Percentiles rank a stretch among this genome's conserved stretches.
These are phyloP conservation scores for Cheracebus regulus DNA, from an alignment of 2,797 vertebrate species.

Conservation along the genomic window DNA sequence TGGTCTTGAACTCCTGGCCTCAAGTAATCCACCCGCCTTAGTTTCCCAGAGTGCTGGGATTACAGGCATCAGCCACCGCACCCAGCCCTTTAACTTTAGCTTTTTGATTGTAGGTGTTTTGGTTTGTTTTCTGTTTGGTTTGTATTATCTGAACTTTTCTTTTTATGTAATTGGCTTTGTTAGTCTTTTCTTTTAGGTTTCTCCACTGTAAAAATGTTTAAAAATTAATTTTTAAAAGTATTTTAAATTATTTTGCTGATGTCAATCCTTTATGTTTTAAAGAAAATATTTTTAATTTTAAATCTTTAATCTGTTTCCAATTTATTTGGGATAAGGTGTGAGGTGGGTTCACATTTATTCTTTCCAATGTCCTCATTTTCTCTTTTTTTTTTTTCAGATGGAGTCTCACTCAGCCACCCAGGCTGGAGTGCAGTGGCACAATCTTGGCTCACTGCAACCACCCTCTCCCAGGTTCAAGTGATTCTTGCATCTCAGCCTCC, in stretches of 20 bases:
- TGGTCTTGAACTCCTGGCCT: too few relatives aligned
- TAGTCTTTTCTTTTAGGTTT: background rate
- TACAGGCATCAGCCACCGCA: too few relatives aligned
- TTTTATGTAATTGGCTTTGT: background rate
- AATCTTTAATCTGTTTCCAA: background rate
- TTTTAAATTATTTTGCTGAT: background rate
- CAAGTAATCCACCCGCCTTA: too few relatives aligned
- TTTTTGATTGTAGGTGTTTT: background rate
- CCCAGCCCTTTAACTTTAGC: background rate
- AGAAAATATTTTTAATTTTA: background rate
- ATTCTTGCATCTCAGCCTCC: too few relatives aligned
- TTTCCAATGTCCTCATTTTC: background rate
- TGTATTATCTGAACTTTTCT: background rate
- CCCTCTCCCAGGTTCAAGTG: too few relatives aligned
- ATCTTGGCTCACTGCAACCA: too few relatives aligned
- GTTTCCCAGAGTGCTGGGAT: too few relatives aligned
- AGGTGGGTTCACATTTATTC: background rate
- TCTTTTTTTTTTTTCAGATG: too few relatives aligned
- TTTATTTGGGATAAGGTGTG: background rate
- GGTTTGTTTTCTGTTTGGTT: background rate
- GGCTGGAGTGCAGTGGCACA: too few relatives aligned
- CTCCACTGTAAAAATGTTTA: background rate
- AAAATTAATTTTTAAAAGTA: background rate
- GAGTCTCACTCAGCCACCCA: too few relatives aligned
- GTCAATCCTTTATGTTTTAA: constrained; percentile 1